Percentiles rank a stretch among this genome's conserved stretches.
These are phyloP conservation scores for Hydrozoanthus gracilis DNA, from an alignment of 92 coral and sea anemone species.

Conservation along the genomic window DNA sequence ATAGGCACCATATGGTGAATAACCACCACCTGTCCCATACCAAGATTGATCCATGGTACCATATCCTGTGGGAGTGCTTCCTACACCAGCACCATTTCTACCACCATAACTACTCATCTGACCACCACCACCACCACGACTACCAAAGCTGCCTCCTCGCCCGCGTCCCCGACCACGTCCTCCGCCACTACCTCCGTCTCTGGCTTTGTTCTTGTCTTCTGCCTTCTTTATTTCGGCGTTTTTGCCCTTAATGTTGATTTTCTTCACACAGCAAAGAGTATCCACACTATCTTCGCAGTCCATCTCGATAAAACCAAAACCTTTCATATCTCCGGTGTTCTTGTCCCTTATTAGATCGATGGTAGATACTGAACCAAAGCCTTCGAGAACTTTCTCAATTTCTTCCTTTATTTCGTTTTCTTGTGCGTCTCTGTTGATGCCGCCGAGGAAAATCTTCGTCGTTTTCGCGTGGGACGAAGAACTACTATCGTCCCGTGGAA, in stretches of 20 bases:
- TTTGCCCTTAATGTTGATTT: conserved; percentile 72
- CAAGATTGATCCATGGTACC: neutral
- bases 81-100: conserved; percentile 31
- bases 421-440: conserved; percentile 72
- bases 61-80: conserved; percentile 28
- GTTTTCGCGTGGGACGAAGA: conserved; percentile 75
- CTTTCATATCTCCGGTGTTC: conserved; percentile 63
- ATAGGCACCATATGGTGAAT: conserved; percentile 22
- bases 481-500: conserved; percentile 87
- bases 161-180: conserved; percentile 61
- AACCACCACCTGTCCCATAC: conserved; percentile 1
- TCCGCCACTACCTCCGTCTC: conserved; percentile 51
- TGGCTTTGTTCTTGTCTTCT: conserved; percentile 59
- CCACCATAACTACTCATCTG: conserved; percentile 38
- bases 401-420: conserved; percentile 70
- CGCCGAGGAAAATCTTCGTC: conserved; percentile 94
- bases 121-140: conserved; percentile 55
- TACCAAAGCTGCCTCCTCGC: conserved; percentile 59
- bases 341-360: conserved; percentile 71
- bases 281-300: conserved; percentile 81
- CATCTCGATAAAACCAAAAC: conserved; percentile 83
- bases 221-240: conserved; percentile 84
- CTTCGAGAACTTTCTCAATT: conserved; percentile 52
- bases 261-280: conserved; percentile 78
- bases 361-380: conserved; percentile 42